A percentile compares a stretch with the other conserved stretches of the same genome.
These are phyloP conservation scores for Myotis findleyi DNA, from an alignment of 2,797 vertebrate genomes.

Conservation along the genomic window DNA sequence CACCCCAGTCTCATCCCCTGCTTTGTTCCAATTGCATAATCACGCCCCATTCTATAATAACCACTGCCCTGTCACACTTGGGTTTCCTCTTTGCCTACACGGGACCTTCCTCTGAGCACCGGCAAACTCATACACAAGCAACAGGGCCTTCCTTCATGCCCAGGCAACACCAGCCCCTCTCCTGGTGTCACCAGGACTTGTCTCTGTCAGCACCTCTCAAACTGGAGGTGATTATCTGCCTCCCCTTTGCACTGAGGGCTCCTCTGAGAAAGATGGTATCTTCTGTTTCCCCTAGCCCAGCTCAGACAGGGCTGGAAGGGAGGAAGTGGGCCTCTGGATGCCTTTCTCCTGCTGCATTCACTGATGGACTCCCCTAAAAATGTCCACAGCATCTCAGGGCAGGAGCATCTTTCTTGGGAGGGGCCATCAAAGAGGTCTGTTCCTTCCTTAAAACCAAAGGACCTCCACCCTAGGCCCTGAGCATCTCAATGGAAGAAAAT, in stretches of 20 bases:
- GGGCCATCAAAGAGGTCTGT: background rate
- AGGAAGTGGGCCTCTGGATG: no score
- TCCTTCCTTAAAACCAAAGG: background rate
- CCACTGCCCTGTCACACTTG: rapidly evolving
- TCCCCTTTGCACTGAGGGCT: background rate
- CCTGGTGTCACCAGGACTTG: background rate
- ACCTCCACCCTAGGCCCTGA: background rate
- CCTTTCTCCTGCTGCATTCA: background rate
- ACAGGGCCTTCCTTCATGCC: background rate
- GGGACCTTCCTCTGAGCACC: background rate
- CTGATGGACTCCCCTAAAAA: background rate
- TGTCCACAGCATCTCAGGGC: background rate
- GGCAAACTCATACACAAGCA: background rate
- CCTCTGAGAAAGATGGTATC: background rate
- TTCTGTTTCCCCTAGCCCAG: background rate
- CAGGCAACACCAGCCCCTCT: background rate
- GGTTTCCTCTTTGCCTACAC: background rate
- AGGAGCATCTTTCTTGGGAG: background rate
- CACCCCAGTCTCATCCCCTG: no score
- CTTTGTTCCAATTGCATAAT: background rate
- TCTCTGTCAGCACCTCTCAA: background rate
- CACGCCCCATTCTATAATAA: background rate
- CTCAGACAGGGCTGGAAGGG: background rate
- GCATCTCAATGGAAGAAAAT: background rate
- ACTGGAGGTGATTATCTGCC: background rate